Evolutionary conservation across 2,113 vertebrate genomes (phyloP).

Genomic region (Lates calcarifer): DNA sequence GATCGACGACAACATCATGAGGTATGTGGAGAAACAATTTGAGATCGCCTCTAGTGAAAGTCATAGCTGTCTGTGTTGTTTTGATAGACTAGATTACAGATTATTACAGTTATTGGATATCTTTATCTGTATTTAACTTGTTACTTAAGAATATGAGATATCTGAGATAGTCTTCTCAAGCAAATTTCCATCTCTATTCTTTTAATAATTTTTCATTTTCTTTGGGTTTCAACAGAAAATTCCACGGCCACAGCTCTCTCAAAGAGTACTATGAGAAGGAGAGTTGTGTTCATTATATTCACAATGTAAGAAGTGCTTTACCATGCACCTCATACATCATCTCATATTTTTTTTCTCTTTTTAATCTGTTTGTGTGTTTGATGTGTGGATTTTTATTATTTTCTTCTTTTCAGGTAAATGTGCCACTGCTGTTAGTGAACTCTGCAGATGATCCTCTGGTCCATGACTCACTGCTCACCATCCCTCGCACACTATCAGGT

Average conservation of each 20-base stretch:
- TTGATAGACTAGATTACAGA: background rate
- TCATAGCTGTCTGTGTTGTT: background rate
- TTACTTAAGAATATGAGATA: background rate
- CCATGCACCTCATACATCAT: background rate
- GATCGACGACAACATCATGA: constrained; percentile 98
- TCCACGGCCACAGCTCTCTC: constrained; percentile 94
- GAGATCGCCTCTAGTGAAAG: background rate
- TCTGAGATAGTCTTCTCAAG: background rate
- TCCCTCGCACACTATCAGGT: constrained; percentile 97
- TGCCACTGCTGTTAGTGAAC: constrained; percentile 97
- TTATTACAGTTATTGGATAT: background rate
- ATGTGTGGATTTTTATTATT: background rate
- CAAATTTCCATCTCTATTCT: background rate
- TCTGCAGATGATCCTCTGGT: constrained; percentile 96
- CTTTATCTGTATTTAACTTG: background rate
- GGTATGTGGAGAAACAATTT: constrained; percentile 79
- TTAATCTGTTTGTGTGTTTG: constrained; percentile 1
- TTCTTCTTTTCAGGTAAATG: constrained; percentile 86
- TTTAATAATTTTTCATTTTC: background rate
- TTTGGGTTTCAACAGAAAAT: constrained; percentile 87
- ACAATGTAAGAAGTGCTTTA: constrained; percentile 87
- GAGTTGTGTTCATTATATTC: constrained; percentile 96
- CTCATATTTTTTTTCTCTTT: background rate
- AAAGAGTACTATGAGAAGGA: constrained; percentile 99
- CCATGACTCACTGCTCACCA: constrained; percentile 94